Evolutionary conservation across 2,113 vertebrate genomes (phyloP).

Genomic region (Zosterops lateralis): DNA sequence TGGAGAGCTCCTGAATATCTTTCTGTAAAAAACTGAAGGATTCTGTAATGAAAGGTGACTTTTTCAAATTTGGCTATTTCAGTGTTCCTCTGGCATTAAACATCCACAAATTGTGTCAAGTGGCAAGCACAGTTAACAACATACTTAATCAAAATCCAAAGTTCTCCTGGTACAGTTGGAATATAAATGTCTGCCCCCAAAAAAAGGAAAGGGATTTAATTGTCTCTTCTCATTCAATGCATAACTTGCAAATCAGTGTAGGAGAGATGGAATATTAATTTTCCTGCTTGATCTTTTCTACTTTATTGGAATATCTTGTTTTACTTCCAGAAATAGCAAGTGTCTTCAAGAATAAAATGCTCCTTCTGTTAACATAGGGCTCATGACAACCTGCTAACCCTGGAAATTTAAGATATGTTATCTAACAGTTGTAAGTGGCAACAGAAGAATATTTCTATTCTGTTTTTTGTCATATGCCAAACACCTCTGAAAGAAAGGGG

Average conservation of each 20-base stretch:
- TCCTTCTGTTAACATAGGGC: constrained; percentile 37
- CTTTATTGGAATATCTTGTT: background rate
- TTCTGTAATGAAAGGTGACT: background rate
- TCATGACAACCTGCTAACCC: constrained; percentile 37
- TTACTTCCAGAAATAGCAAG: constrained; percentile 7
- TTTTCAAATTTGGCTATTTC: background rate
- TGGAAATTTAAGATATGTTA: background rate
- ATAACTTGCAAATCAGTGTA: background rate
- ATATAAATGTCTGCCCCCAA: background rate
- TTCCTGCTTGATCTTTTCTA: background rate
- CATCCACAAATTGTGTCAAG: background rate
- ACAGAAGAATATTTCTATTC: constrained; percentile 4
- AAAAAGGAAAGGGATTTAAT: background rate
- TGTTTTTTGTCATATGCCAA: background rate
- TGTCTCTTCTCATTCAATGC: background rate
- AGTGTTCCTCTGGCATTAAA: background rate
- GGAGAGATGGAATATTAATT: background rate
- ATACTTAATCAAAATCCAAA: background rate
- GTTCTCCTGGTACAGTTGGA: background rate
- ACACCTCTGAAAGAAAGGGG: background rate
- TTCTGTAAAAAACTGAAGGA: background rate
- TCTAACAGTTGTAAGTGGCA: background rate
- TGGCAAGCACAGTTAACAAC: background rate
- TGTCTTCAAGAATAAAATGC: constrained; percentile 26
- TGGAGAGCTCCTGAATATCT: background rate